Evolutionary conservation across 2,113 vertebrate species (phyloP), one percentile per base, ranked within the genome.

Genomic region (Coracopsis vasa): DNA sequence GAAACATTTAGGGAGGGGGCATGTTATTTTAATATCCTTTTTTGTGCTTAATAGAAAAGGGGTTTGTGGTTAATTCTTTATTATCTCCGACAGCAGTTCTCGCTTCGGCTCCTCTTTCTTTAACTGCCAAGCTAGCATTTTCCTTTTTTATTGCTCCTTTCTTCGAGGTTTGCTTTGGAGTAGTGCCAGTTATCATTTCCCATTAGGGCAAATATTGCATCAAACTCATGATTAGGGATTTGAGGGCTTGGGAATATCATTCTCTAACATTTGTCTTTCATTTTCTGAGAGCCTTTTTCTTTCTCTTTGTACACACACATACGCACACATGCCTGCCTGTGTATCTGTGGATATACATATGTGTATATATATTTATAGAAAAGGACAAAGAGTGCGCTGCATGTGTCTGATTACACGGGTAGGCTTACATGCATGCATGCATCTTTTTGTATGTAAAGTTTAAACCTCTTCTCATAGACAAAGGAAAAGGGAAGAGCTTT

Each of bases 131-230:
- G 81, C 77, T 92, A 97, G 91, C 92, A 73, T 90, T 95, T 96
- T 95, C 70, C 72, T 83, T 48, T 96, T 97, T 97, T 97, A 97
- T 97, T 97, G 97, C 95, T 97, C 94, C 93, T 91, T 97, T 98
- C 97, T 96, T 97, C 95, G 96, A 97, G 95, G 94, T 98, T 97
- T 98, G 96, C 93, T 96, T 97, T 98, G 97, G 96, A 98, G 95
- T 62, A 50, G 62, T 80, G 96, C 96, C 97, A 98, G 94, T 97
- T 98, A 96, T 97, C 95, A 96, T 98, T 97, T 97, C 97, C 95
- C 97, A 97, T 96, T 97, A 95, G 96, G 97, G 94, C 94, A 98
- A 98, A 97, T 97, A 98, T 97, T 97, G 96, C 95, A 97, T 97
- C 95, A 97, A 97, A 98, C 97, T 97, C 94, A 96, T 97, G 96